phyloP scores from a whole-genome alignment of 1,140 invertebrate genomes.

The Drosophila bocki region DNA sequence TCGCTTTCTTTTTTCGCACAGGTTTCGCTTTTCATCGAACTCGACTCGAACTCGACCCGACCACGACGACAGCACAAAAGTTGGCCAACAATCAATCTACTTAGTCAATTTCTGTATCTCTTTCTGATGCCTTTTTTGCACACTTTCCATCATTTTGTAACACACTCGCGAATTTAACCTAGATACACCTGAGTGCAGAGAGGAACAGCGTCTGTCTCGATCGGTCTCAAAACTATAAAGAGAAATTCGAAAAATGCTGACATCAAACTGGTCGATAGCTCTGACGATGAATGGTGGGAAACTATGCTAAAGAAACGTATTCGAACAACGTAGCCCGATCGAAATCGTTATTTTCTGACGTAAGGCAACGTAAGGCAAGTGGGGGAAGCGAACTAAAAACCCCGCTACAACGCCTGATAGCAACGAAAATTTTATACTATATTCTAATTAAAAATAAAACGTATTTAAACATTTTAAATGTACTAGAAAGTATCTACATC shows the following conservation, averaged over 20 bases:
- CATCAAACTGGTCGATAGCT: background rate
- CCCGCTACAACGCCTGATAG: background rate
- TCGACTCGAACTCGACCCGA: slow-evolving; percentile 46
- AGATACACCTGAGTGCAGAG: slow-evolving; percentile 62
- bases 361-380: background rate
- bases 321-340: background rate
- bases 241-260: slow-evolving; percentile 9
- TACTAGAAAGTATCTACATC: background rate
- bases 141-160: slow-evolving; percentile 81
- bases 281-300: background rate
- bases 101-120: slow-evolving; percentile 59
- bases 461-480: background rate
- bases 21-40: slow-evolving; percentile 69
- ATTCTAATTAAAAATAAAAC: too few species aligned
- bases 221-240: slow-evolving; percentile 10
- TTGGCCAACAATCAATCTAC: slow-evolving; percentile 42
- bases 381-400: background rate
- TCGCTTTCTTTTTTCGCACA: slow-evolving; percentile 77
- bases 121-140: slow-evolving; percentile 68
- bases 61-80: slow-evolving; percentile 35
- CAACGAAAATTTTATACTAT: background rate
- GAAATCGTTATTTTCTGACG: background rate
- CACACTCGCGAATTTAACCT: slow-evolving; percentile 79
- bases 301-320: background rate
- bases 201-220: slow-evolving; percentile 19